Evolutionary conservation across 1,140 invertebrate genomes (phyloP).

Genomic region (Lepeophtheirus salmonis): DNA sequence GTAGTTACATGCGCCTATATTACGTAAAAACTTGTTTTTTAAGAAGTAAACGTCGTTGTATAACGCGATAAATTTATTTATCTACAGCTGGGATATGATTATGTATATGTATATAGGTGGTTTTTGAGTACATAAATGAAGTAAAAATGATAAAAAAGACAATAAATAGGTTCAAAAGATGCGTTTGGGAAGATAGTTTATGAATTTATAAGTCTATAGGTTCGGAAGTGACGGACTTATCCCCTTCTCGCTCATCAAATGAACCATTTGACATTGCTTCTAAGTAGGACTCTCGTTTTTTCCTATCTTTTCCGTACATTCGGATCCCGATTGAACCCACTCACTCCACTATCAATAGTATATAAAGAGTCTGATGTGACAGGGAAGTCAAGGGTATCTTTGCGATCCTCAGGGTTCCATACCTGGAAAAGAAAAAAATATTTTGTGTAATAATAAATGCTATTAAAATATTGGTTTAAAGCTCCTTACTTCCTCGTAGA

Average conservation of each 20-base stretch:
- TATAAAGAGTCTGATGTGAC: neutral
- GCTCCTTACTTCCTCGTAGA: conserved; percentile 6
- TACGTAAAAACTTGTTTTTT: no score
- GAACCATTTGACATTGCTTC: conserved; percentile 11
- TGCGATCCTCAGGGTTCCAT: neutral
- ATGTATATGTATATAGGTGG: no score
- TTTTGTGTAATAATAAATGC: neutral
- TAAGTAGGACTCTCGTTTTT: conserved; percentile 11
- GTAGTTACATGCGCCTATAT: no score
- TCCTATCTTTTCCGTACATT: neutral
- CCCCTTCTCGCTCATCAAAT: conserved; percentile 2
- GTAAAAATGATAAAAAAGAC: no score
- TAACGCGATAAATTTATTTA: no score
- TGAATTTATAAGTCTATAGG: conserved; percentile 3
- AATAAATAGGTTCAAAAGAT: no score
- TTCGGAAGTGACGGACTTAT: neutral
- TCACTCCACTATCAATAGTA: neutral
- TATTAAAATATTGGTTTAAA: neutral
- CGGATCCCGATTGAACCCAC: neutral
- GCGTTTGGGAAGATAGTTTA: no score
- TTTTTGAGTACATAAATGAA: no score
- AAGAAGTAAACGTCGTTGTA: no score
- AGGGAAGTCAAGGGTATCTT: neutral
- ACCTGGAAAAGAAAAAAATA: neutral
- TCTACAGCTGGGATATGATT: no score